Base-by-base conservation (phyloP, 1,140 invertebrate species). In the Trichoplusia ni region DNA sequence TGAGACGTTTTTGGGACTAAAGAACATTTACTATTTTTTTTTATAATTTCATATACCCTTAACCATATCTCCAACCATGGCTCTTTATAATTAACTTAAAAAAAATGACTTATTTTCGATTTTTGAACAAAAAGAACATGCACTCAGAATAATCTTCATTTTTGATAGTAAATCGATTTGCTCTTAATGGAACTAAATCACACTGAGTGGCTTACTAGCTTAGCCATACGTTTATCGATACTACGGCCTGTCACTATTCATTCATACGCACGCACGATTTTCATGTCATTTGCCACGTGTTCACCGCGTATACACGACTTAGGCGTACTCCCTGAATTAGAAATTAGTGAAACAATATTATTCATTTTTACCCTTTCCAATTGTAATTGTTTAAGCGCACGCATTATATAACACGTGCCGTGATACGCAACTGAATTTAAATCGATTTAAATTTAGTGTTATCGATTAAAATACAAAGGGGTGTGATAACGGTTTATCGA, bases 231-330 rank as follows among this genome's bases (percentile, higher is more conserved):
- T 14, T 11, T 38, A 33, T 47, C 42, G 61, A 64, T 35, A 65
- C 71, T 37, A 61, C 40, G 44, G 2, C 14, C 60, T 77, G 74
- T 51, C 80, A 29, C 80, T 81, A 82, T 54, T 44, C 27, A 51
- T 73, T 74, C 62, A 77, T 69, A 77, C 76, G 76, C 78, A 79
- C 72, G 73, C 86, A 89, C 86, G 86, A 89, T 86, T 85, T 88
- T 81, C 85, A 88, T 89, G 86, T 88, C 68, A 54, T 54, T 79
- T 75, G 85, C 86, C 86, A 89, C 86, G 86, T 88, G 85, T 86
- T 64, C 69, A 69, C 64, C 62, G 79, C 73, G 40, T 71, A 73
- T 79, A 89, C 86, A 89, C 86, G 86, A 89, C 86, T 42, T 58
- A 31, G 60, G 64, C 51, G 66, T 69, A 76, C 81, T 79, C 73